A percentile compares a stretch with the other conserved stretches of the same genome.
Conservation (phyloP, 2,888 invertebrate species). For the Diploptera punctata region DNA sequence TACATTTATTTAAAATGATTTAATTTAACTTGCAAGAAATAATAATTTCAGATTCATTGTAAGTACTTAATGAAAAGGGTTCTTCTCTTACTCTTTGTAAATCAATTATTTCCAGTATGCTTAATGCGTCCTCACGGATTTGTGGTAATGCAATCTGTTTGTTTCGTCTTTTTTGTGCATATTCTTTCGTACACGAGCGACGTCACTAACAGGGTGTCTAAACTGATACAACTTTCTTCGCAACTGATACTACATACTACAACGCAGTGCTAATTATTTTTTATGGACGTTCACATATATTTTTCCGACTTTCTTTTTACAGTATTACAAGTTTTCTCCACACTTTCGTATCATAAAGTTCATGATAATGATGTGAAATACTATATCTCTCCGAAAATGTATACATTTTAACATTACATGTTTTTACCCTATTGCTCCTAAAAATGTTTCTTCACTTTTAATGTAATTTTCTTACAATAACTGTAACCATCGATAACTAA, state of each 20-base stretch:
- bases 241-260: no score
- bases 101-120: no score
- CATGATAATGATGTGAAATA: neutral
- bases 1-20: no score
- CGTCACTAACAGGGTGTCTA: neutral
- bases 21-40: no score
- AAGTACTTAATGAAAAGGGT: no score
- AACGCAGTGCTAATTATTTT: neutral
- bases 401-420: neutral
- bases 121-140: no score
- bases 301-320: neutral
- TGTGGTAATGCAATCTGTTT: neutral
- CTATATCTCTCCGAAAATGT: neutral
- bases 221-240: neutral
- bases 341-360: neutral
- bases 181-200: neutral
- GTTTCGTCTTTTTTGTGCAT: neutral
- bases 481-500: neutral
- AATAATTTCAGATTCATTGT: no score
- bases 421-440: neutral
- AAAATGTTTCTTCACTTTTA: neutral
- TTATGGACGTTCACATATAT: neutral
- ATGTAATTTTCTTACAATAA: neutral
- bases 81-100: no score
- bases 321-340: neutral